A percentile compares a stretch with the other conserved stretches of the same genome.
These are phyloP conservation scores for Rhodeus uyekii DNA, from an alignment of 2,797 vertebrate genomes.

Conservation along the genomic window DNA sequence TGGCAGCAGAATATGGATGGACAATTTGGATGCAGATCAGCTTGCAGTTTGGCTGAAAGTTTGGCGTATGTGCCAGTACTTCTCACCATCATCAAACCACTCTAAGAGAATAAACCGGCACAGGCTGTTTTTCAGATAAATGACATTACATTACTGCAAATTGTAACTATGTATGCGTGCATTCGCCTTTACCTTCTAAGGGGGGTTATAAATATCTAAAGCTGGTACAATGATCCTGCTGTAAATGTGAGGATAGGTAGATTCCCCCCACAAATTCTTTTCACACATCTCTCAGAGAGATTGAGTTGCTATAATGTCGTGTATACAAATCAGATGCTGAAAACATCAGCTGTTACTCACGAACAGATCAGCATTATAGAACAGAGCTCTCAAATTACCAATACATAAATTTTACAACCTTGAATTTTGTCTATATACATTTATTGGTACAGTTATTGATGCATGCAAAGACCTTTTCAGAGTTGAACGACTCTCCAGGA, in stretches of 20 bases:
- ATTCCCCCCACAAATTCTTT: neutral
- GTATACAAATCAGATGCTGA: slow-evolving; percentile 3
- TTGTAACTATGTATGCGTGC: neutral
- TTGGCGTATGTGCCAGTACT: neutral
- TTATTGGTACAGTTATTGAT: slow-evolving; percentile 17
- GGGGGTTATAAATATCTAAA: slow-evolving; percentile 37
- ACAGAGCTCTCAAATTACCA: neutral
- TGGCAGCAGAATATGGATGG: slow-evolving; percentile 6
- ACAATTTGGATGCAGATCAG: neutral
- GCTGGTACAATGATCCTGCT: neutral
- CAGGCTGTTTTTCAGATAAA: slow-evolving; percentile 12
- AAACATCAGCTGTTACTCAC: slow-evolving; percentile 22
- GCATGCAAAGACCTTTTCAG: slow-evolving; percentile 18
- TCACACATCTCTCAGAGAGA: neutral
- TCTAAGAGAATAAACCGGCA: slow-evolving; percentile 3
- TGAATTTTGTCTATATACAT: neutral
- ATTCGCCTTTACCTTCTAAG: neutral
- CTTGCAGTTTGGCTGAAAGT: neutral
- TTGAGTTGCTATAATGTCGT: neutral
- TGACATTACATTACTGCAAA: slow-evolving; percentile 2
- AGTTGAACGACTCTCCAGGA: neutral
- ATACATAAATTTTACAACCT: slow-evolving; percentile 1
- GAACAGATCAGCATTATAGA: neutral
- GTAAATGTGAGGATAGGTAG: neutral
- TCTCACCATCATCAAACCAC: neutral